A percentile compares a stretch with the other conserved stretches of the same genome.
Evolutionary conservation across 2,797 vertebrate species (phyloP).

Genomic region (Ptychobarbus kaznakovi): DNA sequence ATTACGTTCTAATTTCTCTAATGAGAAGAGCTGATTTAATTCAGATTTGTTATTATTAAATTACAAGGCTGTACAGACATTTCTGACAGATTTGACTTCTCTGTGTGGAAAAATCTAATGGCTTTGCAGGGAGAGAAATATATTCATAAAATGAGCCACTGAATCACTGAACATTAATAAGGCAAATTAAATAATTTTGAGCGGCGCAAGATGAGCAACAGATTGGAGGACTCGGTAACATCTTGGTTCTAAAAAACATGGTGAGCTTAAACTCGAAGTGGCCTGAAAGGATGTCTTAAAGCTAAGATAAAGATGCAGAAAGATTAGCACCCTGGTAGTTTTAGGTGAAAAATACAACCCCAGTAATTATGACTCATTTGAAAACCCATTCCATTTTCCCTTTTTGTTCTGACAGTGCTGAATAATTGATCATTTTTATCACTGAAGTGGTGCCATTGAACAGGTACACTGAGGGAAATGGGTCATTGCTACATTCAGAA

Average conservation of each 20-base stretch:
- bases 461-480: conserved; percentile 49
- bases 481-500: conserved; percentile 47
- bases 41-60: conserved; percentile 28
- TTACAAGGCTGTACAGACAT: not conserved
- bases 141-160: not conserved
- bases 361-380: conserved; percentile 52
- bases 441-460: conserved; percentile 47
- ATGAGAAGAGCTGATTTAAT: conserved; percentile 17
- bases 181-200: not conserved
- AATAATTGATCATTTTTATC: conserved; percentile 54
- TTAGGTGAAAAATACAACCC: conserved; percentile 23
- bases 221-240: not conserved
- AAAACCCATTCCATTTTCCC: conserved; percentile 26
- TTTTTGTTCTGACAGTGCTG: conserved; percentile 37
- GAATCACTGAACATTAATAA: not conserved
- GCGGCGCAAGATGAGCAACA: not conserved
- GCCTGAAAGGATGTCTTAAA: not conserved
- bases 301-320: conserved; percentile 6
- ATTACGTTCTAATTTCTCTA: conserved; percentile 13
- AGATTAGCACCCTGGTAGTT: conserved; percentile 29
- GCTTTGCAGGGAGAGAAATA: not conserved
- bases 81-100: not conserved
- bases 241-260: not conserved
- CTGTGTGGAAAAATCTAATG: not conserved
- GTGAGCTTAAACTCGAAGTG: not conserved